Conservation (phyloP, 2,797 vertebrate genomes). For the Bothrops alternatus region DNA sequence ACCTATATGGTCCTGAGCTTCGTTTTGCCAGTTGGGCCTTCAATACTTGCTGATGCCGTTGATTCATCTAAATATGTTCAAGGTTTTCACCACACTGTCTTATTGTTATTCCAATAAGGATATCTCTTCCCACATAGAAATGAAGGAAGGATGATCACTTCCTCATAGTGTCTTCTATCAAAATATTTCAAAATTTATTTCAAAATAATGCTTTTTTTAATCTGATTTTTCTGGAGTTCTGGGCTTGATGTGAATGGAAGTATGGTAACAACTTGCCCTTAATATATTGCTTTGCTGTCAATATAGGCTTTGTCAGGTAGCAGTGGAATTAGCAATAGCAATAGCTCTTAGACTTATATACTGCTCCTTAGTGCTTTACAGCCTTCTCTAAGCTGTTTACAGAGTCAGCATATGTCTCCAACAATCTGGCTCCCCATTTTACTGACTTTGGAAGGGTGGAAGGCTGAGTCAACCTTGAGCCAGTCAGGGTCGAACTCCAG, state of each 20-base stretch:
- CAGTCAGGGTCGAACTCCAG: background rate
- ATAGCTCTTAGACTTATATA: no score
- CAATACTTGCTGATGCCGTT: no score
- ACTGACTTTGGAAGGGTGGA: background rate
- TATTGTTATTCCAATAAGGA: background rate
- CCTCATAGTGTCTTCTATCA: background rate
- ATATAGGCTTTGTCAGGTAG: background rate
- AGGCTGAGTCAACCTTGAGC: background rate
- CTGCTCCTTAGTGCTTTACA: no score
- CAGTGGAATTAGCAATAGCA: background rate
- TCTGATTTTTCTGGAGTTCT: background rate
- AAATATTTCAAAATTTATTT: background rate
- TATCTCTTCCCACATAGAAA: background rate
- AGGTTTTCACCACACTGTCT: background rate
- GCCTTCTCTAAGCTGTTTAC: no score
- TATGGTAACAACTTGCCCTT: background rate
- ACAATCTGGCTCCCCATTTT: background rate
- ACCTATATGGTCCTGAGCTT: no score
- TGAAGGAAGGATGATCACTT: background rate
- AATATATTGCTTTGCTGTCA: background rate
- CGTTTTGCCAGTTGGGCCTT: no score
- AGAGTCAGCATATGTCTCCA: background rate
- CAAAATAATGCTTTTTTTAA: background rate
- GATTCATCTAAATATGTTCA: background rate
- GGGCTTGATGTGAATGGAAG: background rate